Percentiles rank a stretch among this genome's conserved stretches.
Conservation (phyloP, 2,888 invertebrate species). For the Drosophila colorata region DNA sequence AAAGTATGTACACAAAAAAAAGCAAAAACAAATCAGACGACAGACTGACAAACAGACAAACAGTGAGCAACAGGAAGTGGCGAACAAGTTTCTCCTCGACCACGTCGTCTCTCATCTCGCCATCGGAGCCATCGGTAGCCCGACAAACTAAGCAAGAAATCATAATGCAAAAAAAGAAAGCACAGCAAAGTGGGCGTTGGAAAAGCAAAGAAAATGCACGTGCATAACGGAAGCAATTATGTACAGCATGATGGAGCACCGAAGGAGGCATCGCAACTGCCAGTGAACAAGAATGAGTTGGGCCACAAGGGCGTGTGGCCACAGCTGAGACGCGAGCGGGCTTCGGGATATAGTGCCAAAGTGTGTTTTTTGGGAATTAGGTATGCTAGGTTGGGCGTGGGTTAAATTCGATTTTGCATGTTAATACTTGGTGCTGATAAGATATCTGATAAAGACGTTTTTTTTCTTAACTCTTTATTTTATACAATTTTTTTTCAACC, state of each 20-base stretch:
- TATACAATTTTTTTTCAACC: too few relatives aligned
- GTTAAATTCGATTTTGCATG: not conserved
- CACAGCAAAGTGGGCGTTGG: conserved; percentile 22
- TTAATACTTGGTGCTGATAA: not conserved
- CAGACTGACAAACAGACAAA: conserved; percentile 52
- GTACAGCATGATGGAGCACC: conserved; percentile 62
- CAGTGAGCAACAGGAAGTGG: conserved; percentile 72
- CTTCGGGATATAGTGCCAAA: not conserved
- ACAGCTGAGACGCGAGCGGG: not conserved
- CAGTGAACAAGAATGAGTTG: conserved; percentile 9
- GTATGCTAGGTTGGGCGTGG: not conserved
- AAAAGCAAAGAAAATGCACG: conserved; percentile 72
- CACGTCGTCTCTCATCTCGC: conserved; percentile 4
- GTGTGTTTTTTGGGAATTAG: not conserved
- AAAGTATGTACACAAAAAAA: conserved; percentile 46
- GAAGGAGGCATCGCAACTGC: conserved; percentile 1
- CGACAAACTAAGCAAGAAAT: conserved; percentile 44
- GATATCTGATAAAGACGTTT: not conserved
- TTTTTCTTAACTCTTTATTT: too few relatives aligned
- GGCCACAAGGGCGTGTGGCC: conserved; percentile 1
- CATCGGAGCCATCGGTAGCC: not conserved
- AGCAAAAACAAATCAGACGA: conserved; percentile 66
- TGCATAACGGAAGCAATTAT: conserved; percentile 78
- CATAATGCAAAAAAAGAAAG: conserved; percentile 58
- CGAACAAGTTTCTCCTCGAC: conserved; percentile 55